A percentile compares a stretch with the other conserved stretches of the same genome.
These are phyloP conservation scores for Luperina nickerlii DNA, from an alignment of 2,888 invertebrate species.

Conservation along the genomic window DNA sequence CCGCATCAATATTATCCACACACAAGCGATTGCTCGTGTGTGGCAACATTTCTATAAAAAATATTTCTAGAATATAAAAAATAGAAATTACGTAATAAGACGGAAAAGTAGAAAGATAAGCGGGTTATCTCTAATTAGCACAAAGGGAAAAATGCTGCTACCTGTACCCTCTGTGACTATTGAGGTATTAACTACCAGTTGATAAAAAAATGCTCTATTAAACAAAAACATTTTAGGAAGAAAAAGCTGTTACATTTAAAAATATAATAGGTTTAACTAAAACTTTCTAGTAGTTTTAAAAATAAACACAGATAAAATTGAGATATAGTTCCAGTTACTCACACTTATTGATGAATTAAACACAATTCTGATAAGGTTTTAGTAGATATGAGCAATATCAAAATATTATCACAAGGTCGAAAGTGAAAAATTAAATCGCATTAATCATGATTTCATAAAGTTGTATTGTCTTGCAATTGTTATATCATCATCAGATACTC, in stretches of 20 bases:
- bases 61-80: constrained; percentile 1
- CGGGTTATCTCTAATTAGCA: constrained; percentile 12
- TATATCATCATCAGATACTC: constrained; percentile 67
- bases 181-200: background rate
- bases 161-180: constrained; percentile 2
- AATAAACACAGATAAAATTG: background rate
- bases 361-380: constrained; percentile 36
- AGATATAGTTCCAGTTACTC: constrained; percentile 1
- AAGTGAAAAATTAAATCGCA: constrained; percentile 47
- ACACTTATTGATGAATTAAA: constrained; percentile 42
- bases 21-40: no score
- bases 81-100: background rate
- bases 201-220: background rate
- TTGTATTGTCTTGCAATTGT: constrained; percentile 56
- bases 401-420: constrained; percentile 51
- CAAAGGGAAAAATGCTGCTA: constrained; percentile 13
- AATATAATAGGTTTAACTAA: background rate
- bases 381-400: constrained; percentile 37
- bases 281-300: constrained; percentile 1
- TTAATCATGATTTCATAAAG: constrained; percentile 39
- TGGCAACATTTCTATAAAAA: background rate
- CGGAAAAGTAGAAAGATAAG: constrained; percentile 32
- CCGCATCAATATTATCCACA: background rate
- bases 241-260: background rate
- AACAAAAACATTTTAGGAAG: background rate